Percentiles rank a stretch among this genome's conserved stretches.
phyloP scores from a whole-genome alignment of 2,113 vertebrate genomes.

The Entomyzon cyanotis region DNA sequence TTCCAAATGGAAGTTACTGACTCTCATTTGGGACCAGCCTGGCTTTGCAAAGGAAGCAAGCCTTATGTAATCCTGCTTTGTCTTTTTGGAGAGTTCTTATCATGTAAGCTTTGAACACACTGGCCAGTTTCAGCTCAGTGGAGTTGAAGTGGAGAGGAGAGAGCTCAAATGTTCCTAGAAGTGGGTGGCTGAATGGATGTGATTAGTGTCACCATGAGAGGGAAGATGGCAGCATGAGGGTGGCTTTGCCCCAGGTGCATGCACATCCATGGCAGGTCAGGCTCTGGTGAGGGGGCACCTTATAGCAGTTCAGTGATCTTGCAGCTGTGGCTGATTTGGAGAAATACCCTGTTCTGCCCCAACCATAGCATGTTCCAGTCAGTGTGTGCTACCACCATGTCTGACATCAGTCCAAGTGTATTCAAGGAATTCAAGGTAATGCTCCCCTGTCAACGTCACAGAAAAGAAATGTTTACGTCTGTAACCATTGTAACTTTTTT shows the following conservation, averaged over 20 bases:
- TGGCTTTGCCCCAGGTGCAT: not conserved
- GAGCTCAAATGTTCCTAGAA: not conserved
- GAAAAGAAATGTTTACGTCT: not conserved
- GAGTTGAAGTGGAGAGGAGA: not conserved
- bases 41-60: not conserved
- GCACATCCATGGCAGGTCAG: fast-evolving
- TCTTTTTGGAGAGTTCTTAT: conserved; percentile 8
- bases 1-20: not conserved
- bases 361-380: fast-evolving
- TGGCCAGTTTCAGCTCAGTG: not conserved
- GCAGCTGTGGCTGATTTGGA: not conserved
- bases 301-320: not conserved
- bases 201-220: not conserved
- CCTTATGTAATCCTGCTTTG: not conserved
- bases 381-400: fast-evolving
- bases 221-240: not conserved
- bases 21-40: not conserved
- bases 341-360: not conserved
- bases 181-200: not conserved
- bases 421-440: not conserved
- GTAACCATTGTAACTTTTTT: not conserved
- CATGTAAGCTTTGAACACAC: not conserved
- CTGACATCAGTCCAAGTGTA: not conserved
- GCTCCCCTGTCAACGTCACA: not conserved
- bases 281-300: not conserved